phyloP scores from a whole-genome alignment of 2,888 invertebrate genomes.

The Hemistola chrysoprasaria region DNA sequence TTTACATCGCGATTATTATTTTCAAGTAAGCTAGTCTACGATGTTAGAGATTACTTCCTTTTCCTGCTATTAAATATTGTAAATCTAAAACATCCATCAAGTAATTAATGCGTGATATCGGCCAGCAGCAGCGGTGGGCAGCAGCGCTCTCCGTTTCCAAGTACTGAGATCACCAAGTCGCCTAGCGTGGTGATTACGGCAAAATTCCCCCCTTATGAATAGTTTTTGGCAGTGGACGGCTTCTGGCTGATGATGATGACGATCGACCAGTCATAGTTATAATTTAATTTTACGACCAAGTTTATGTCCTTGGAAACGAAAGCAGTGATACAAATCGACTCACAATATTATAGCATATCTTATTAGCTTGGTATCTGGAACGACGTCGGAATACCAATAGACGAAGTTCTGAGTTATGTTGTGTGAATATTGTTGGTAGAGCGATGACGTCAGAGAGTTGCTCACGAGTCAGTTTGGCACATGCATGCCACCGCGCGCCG shows the following conservation, averaged over 20 bases:
- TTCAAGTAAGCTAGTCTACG: conserved; percentile 14
- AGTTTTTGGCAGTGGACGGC: too few species aligned
- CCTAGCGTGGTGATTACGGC: too few species aligned
- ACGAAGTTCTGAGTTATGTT: conserved; percentile 21
- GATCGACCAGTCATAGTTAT: conserved; percentile 11
- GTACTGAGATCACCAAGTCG: too few species aligned
- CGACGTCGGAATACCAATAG: conserved; percentile 15
- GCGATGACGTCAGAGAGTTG: conserved; percentile 17
- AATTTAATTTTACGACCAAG: conserved; percentile 16
- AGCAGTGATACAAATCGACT: conserved; percentile 18
- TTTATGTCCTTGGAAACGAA: conserved; percentile 19
- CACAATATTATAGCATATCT: conserved; percentile 1
- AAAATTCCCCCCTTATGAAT: too few species aligned
- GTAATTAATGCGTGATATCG: too few species aligned
- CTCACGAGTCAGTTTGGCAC: conserved; percentile 38
- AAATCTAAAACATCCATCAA: too few species aligned
- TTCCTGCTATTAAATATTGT: too few species aligned
- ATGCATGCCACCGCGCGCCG: conserved; percentile 33
- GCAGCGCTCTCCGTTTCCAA: too few species aligned
- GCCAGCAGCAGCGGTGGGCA: too few species aligned
- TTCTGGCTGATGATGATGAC: too few species aligned
- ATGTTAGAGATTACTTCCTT: too few species aligned
- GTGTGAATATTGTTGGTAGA: conserved; percentile 22
- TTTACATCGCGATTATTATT: conserved; percentile 40
- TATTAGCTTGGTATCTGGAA: conserved; percentile 10